Evolutionary conservation across 2,113 vertebrate genomes (phyloP), one percentile per base, ranked within the genome.

Genomic region (Phalacrocorax brasilianus): DNA sequence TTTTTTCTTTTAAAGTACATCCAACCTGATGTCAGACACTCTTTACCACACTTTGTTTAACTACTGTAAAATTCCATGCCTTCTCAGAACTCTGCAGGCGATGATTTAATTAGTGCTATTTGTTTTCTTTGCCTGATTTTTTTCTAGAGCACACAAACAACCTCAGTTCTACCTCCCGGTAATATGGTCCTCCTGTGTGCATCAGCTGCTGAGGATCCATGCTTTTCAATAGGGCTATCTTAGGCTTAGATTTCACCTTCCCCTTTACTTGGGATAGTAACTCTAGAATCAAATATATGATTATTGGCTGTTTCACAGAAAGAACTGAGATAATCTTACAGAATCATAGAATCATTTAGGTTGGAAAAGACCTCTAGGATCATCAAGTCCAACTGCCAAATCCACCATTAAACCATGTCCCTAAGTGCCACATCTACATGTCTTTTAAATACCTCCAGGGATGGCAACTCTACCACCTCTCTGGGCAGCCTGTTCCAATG

Each of bases 61-160:
- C 55, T 74, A 81, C 45, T 53, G 85, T 85, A 92, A 93, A 95
- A 91, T 81, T 83, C 83, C 47, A 47, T 86, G 68, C 55, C 68
- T 67, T 38, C 72, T 89, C 68, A 77, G 72, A 86, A 89, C 56
- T 77, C 93, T 74, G 66, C 68, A 68, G 88, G 61, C 5, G 4
- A 71, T 59, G 28, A 89, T 71, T 89, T 86, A 86, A 91, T 88
- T 81, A 81, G 59, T 9, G 5, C 28, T 90, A 76, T 83, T 88
- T 88, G 71, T 65, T 90, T 82, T 91, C 61, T 84, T 93, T 92
- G n/a, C 26, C 3, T 12, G 45, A 35, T 47, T 72, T 76, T 91
- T 72, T 63, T 77, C 70, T 68, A 50, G 12, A 83, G 67, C 2
- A 3, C 78, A 83, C 45, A 76, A 91, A 88, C 30, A 79, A 35